Percentiles rank a stretch among this genome's conserved stretches.
phyloP scores from a whole-genome alignment of 2,888 invertebrate genomes.

The Apocheima hispidaria region DNA sequence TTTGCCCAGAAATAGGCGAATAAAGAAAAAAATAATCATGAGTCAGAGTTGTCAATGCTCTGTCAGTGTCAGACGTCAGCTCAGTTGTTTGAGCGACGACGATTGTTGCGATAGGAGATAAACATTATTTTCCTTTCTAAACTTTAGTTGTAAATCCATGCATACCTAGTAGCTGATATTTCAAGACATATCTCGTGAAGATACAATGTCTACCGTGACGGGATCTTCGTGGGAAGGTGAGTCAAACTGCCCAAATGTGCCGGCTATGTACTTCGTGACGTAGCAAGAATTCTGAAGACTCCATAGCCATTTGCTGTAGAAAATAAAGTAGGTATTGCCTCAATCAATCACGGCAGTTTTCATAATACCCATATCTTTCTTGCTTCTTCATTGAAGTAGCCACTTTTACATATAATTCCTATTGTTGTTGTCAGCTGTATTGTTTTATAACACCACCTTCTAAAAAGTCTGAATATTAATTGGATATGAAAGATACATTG shows the following conservation, averaged over 20 bases:
- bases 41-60: not conserved
- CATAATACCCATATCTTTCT: not conserved
- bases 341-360: not conserved
- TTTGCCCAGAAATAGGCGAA: no score
- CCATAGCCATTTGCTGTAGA: not conserved
- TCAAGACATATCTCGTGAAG: not conserved
- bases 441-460: no score
- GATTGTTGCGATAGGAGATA: not conserved
- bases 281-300: slow-evolving; percentile 28
- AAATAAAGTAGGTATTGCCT: not conserved
- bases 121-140: not conserved
- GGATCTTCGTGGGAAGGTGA: slow-evolving; percentile 74
- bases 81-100: not conserved
- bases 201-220: slow-evolving; percentile 58
- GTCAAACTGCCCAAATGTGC: slow-evolving; percentile 21
- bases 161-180: not conserved
- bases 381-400: not conserved
- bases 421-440: not conserved
- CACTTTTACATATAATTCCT: not conserved
- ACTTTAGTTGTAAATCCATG: not conserved
- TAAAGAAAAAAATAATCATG: no score
- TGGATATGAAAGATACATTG: no score
- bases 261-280: slow-evolving; percentile 36
- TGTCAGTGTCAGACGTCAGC: not conserved
- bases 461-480: no score